phyloP scores from a whole-genome alignment of 2,888 invertebrate species.

The Polietes domitor region DNA sequence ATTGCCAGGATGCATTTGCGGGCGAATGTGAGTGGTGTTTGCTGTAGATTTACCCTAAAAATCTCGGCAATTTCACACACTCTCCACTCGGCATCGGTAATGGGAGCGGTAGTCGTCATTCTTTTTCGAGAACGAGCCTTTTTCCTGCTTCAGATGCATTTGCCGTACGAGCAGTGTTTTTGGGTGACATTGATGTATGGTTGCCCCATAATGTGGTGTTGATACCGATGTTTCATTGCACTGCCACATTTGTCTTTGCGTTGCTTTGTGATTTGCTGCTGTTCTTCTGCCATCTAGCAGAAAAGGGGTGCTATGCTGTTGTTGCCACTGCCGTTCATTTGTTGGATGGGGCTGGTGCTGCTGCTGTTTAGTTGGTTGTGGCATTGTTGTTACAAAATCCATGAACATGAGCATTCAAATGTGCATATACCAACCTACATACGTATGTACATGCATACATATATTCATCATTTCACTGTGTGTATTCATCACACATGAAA shows the following conservation, averaged over 20 bases:
- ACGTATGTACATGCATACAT: not conserved
- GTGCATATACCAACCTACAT: not conserved
- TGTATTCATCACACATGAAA: constrained; percentile 51
- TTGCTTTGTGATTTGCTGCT: constrained; percentile 19
- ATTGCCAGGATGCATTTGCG: constrained; percentile 25
- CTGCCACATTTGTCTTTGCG: constrained; percentile 47
- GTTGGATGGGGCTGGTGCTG: no score
- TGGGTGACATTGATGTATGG: constrained; percentile 58
- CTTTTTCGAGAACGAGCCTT: constrained; percentile 43
- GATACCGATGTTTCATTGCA: constrained; percentile 57
- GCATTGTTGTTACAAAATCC: constrained; percentile 53
- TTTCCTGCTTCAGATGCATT: constrained; percentile 40
- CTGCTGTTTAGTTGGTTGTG: constrained; percentile 42
- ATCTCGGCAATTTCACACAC: constrained; percentile 37
- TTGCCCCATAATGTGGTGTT: constrained; percentile 58
- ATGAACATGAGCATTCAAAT: constrained; percentile 5
- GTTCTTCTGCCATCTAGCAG: not conserved
- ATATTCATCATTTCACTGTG: constrained; percentile 44
- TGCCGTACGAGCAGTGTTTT: constrained; percentile 18
- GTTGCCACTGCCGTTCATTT: not conserved
- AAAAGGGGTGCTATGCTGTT: constrained; percentile 12
- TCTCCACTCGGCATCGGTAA: not conserved
- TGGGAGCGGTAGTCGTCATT: constrained; percentile 23
- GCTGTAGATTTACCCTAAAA: constrained; percentile 13
- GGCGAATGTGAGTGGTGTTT: not conserved